Base-by-base conservation (phyloP, 2,113 vertebrate species). In the Anguilla japonica region DNA sequence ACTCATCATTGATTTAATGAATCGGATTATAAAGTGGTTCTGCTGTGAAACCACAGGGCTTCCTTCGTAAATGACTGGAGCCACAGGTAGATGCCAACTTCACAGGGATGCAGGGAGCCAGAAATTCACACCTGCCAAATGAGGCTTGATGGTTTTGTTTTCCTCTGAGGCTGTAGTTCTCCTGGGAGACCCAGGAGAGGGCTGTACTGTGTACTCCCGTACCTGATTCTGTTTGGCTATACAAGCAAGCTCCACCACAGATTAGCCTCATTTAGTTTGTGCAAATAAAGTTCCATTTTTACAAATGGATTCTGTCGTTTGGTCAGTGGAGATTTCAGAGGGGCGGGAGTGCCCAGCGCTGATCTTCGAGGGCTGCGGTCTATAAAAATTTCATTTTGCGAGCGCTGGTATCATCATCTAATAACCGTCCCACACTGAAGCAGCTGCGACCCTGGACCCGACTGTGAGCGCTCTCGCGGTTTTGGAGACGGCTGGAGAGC, bases 281-380 rank as follows among this genome's bases (percentile, higher is more conserved):
- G 43, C 4, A 46, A 46, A 22, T 67, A 67, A 26, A 26, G 3
- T 26, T 14, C 13, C 26, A 67, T 75, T 29, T 75, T 80, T 50
- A 85, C 84, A 85, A 80, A 56, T 50, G 50, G 81, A 50, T 85
- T 81, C 78, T 60, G 18, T 80, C 78, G 60, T 85, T 29, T 34
- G 18, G 39, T 14, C 71, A 29, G 26, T 13, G 71, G 34, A 4
- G 71, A 34, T 75, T 34, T 75, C n/a, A 80, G 34, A 20, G 79
- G 41, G 79, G 41, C 79, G 79, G 85, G 79, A 53, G 56, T 43
- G 56, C 79, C 14, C 34, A 81, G 57, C 15, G 13, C 79, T 67
- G 22, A 56, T 81, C 79, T 67, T 29, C 0, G 40, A 81, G 79
- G 79, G 39, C 79, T 41, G 79, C n/a, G 1, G 26, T 86, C 41